phyloP scores from a whole-genome alignment of 2,888 invertebrate species.

The Lasiommata megera region DNA sequence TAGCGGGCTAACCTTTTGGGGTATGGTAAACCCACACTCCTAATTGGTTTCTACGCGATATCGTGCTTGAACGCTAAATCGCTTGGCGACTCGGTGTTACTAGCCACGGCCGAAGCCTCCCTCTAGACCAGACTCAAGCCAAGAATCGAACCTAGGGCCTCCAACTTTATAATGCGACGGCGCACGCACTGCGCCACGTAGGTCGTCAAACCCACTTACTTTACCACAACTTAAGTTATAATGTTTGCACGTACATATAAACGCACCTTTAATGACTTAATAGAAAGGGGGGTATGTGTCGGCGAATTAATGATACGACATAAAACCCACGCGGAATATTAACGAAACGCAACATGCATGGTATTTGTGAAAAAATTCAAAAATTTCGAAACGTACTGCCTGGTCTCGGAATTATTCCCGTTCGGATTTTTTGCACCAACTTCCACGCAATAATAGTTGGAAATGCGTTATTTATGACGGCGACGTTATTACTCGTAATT shows the following conservation, averaged over 20 bases:
- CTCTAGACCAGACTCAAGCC: too few relatives aligned
- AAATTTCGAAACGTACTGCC: conserved; percentile 13
- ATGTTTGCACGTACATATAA: conserved; percentile 6
- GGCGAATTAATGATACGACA: conserved; percentile 27
- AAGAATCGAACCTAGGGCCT: too few relatives aligned
- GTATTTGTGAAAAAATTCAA: conserved; percentile 13
- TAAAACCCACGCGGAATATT: conserved; percentile 21
- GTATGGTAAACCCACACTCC: too few relatives aligned
- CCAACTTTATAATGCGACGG: too few relatives aligned
- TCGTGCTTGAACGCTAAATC: too few relatives aligned
- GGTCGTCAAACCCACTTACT: too few relatives aligned
- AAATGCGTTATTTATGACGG: conserved; percentile 13
- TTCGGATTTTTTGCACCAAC: conserved; percentile 5
- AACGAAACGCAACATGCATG: conserved; percentile 4
- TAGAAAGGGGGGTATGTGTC: conserved; percentile 30
- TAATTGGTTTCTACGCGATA: too few relatives aligned
- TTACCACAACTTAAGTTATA: neutral
- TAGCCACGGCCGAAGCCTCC: too few relatives aligned
- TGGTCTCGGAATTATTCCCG: conserved; percentile 12
- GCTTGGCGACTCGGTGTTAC: too few relatives aligned
- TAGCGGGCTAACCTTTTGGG: too few relatives aligned
- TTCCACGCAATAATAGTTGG: conserved; percentile 12
- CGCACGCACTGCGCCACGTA: too few relatives aligned
- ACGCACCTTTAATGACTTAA: conserved; percentile 28
- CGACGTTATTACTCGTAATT: conserved; percentile 12